A percentile compares a stretch with the other conserved stretches of the same genome.
Conservation (phyloP, 2,113 vertebrate species). For the Capreolus pygargus region DNA sequence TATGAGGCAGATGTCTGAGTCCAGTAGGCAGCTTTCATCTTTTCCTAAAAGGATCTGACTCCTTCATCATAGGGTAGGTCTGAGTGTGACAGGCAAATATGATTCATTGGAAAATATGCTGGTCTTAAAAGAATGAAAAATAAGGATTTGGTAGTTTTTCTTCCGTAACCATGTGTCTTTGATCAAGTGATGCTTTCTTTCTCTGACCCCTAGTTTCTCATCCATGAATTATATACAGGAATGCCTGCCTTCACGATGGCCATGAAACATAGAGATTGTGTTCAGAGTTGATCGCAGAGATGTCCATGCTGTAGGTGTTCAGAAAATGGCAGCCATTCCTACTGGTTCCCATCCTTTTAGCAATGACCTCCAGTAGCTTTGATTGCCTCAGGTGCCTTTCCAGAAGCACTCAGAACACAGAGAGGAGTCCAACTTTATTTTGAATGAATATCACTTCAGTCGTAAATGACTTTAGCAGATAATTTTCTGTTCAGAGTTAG, state of each 20-base stretch:
- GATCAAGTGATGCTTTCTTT: background rate
- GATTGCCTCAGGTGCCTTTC: background rate
- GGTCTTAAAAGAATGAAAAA: background rate
- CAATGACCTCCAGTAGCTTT: background rate
- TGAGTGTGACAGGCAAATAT: background rate
- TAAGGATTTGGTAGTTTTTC: background rate
- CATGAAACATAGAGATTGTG: fast-evolving
- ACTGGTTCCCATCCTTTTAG: background rate
- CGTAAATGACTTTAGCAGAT: background rate
- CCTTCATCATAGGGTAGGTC: background rate
- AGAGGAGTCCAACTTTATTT: background rate
- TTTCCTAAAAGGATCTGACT: background rate
- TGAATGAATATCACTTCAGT: background rate
- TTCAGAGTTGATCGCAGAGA: fast-evolving
- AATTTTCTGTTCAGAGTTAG: background rate
- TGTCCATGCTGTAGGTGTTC: background rate
- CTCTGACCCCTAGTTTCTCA: background rate
- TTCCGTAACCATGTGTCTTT: background rate
- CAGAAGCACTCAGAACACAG: background rate
- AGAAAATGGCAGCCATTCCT: fast-evolving
- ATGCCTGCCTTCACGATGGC: fast-evolving
- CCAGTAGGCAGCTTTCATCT: background rate
- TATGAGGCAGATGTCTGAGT: background rate
- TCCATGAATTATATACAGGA: background rate
- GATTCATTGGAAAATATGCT: background rate